Conservation (phyloP, 1,140 invertebrate genomes). For the Papilio polytes region DNA sequence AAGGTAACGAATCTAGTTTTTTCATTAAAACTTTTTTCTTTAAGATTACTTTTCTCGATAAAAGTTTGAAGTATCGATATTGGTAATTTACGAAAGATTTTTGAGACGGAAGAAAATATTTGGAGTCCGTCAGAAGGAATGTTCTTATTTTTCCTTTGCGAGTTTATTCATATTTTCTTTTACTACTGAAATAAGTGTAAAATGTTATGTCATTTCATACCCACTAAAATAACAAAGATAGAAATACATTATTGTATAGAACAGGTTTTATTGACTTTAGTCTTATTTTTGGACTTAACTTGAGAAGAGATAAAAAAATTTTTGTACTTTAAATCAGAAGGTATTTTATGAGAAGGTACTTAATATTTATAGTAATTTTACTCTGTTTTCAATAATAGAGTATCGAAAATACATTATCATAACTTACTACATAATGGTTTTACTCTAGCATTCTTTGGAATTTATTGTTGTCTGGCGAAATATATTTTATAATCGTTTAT, state of each 20-base stretch:
- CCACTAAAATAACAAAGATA: too few relatives aligned
- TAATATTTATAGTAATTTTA: not conserved
- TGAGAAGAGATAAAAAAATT: not conserved
- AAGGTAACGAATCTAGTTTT: not conserved
- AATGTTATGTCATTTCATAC: too few relatives aligned
- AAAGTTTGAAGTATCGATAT: conserved; percentile 15
- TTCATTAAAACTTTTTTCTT: conserved; percentile 15
- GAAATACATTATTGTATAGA: too few relatives aligned
- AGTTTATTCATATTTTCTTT: too few relatives aligned
- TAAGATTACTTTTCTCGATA: not conserved
- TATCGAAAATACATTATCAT: not conserved
- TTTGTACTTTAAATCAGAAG: not conserved
- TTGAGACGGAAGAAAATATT: not conserved
- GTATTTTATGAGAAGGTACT: not conserved
- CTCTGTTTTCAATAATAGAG: conserved; percentile 8
- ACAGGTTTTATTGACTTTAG: too few relatives aligned
- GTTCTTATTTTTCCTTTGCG: not conserved
- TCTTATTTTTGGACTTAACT: not conserved
- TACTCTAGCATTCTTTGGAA: not conserved
- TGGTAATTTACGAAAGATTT: conserved; percentile 1
- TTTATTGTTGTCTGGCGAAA: conserved; percentile 8
- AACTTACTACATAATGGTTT: not conserved
- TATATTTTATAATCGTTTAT: not conserved
- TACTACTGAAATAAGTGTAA: too few relatives aligned
- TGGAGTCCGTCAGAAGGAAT: not conserved